A percentile compares a stretch with the other conserved stretches of the same genome.
These are phyloP conservation scores for Bruchidius siliquastri DNA, from an alignment of 2,888 invertebrate species.

Conservation along the genomic window DNA sequence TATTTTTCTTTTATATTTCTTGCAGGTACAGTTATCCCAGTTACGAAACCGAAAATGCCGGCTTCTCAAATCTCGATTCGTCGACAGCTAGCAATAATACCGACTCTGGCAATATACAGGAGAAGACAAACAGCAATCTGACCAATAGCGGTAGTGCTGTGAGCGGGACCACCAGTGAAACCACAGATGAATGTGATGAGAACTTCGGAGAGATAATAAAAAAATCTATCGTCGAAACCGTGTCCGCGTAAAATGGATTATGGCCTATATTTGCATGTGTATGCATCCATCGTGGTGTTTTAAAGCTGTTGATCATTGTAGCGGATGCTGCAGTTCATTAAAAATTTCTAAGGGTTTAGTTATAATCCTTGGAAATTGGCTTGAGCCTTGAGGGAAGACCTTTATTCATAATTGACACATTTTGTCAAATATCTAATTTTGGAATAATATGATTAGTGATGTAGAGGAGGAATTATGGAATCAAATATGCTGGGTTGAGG, in stretches of 20 bases:
- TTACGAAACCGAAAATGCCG: constrained; percentile 39
- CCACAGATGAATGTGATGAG: constrained; percentile 55
- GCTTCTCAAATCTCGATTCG: background rate
- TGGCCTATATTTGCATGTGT: constrained; percentile 11
- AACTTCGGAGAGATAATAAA: constrained; percentile 90
- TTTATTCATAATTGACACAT: no score
- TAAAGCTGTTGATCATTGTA: background rate
- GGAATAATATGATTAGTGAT: no score
- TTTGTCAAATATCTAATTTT: no score
- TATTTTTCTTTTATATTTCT: background rate
- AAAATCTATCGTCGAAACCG: constrained; percentile 88
- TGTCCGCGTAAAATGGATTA: constrained; percentile 61
- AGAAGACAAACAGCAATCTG: constrained; percentile 20
- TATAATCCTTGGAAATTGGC: no score
- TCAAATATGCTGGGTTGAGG: no score
- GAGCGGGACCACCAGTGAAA: constrained; percentile 21
- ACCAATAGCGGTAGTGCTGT: constrained; percentile 9
- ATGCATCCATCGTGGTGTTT: background rate
- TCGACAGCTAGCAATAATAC: constrained; percentile 4
- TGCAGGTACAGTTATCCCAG: constrained; percentile 43
- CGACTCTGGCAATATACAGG: background rate
- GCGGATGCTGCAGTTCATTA: background rate
- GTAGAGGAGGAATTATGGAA: no score
- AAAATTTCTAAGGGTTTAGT: no score
- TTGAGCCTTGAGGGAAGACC: no score